Conservation (phyloP, 1,140 invertebrate genomes). For the Calycopis cecrops region DNA sequence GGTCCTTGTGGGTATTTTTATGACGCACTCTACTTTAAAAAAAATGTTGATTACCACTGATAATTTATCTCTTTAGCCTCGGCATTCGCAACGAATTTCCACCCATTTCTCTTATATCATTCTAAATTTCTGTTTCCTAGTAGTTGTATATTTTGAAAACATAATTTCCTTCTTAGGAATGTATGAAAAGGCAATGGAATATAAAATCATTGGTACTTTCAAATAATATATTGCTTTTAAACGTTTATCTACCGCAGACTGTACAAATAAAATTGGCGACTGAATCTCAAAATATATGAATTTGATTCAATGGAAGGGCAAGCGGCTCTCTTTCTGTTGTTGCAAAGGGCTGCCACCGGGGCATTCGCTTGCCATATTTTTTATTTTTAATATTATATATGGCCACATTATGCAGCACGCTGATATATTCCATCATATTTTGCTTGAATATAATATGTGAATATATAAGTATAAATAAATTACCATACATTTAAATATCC, state of each 20-base stretch:
- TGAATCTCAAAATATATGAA: slow-evolving; percentile 75
- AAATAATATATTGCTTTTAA: not conserved
- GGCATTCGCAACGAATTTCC: no score
- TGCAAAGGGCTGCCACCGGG: slow-evolving; percentile 68
- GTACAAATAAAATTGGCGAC: slow-evolving; percentile 72
- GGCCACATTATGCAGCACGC: slow-evolving; percentile 46
- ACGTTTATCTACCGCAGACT: slow-evolving; percentile 37
- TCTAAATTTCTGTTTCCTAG: no score
- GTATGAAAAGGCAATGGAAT: no score
- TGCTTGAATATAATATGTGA: slow-evolving; percentile 31
- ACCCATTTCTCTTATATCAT: no score
- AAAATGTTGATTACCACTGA: no score
- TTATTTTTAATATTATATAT: slow-evolving; percentile 67
- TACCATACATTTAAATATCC: slow-evolving; percentile 2
- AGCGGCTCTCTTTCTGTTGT: slow-evolving; percentile 71
- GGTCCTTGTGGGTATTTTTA: not conserved
- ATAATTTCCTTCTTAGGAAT: no score
- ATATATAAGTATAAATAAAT: slow-evolving; percentile 14
- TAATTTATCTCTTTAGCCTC: no score
- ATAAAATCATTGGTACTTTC: no score
- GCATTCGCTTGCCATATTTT: slow-evolving; percentile 50
- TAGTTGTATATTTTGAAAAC: no score
- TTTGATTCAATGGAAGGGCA: slow-evolving; percentile 74
- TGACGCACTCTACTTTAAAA: no score
- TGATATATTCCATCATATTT: slow-evolving; percentile 60